Base-by-base conservation (phyloP, 2,888 invertebrate species). In the Calliscelio sp. region DNA sequence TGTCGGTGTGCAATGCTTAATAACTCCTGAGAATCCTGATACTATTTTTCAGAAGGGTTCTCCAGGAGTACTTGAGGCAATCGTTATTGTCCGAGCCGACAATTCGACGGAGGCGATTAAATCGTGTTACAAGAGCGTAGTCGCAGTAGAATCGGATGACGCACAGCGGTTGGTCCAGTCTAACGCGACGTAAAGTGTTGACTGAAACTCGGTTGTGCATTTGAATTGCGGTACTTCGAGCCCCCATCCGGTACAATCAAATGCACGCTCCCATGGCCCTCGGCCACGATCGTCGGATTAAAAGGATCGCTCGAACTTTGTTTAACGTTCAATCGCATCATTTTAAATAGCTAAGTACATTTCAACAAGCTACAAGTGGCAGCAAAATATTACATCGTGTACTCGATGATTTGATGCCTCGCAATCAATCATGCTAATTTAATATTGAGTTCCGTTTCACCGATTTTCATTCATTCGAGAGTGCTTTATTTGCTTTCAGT, bases 151-250 rank as follows among this genome's bases (percentile, higher is more conserved):
- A 80, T 87, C 85, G 83, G 81, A 85, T 85, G 86, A 86, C 85
- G 79, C 83, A 79, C 85, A 85, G 81, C 84, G 79, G 82, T 85
- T 82, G 86, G 85, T 86, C 85, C 82, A 59, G 84, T 74, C 84
- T 71, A 82, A 74, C 78, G 81, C 74, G 73, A 78, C 78, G 82
- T 81, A 78, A 71, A 81, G 80, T 82, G 80, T 82, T 86, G 87
- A 70, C 84, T 85, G 79, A 87, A 88, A 86, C 89, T 88, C 86
- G 85, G 89, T 88, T 90, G 90, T 85, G 88, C 90, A 90, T 90
- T 91, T 90, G 87, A 88, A 88, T 88, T 85, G 77, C 77, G 81
- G 71, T 84, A 86, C 88, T 89, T 86, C 80, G 84, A 85, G 61
- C 86, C 86, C 88, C 80, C 88, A 87, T 89, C 88, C 87, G 87